Conservation (phyloP, 1,140 invertebrate genomes). For the Drosophila ficusphila region DNA sequence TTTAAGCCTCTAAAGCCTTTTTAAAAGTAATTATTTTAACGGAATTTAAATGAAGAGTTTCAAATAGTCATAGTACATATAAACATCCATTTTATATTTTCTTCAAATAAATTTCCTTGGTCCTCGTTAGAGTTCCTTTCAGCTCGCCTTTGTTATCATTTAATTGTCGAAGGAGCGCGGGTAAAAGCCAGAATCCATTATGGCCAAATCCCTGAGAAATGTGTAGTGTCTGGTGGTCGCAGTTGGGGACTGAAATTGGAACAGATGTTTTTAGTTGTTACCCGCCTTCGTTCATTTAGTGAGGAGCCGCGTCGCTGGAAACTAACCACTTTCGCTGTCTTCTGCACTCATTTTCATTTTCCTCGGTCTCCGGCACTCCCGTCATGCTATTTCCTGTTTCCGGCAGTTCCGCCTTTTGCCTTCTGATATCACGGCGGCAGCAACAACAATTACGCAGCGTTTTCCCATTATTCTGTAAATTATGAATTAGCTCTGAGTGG, state of each 20-base stretch:
- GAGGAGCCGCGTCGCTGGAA: constrained; percentile 40
- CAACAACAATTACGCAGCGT: constrained; percentile 51
- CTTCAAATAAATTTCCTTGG: not conserved
- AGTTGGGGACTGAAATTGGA: constrained; percentile 64
- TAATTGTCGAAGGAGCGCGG: constrained; percentile 3
- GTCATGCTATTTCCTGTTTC: constrained; percentile 57
- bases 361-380: not conserved
- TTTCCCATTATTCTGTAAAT: constrained; percentile 49
- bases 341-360: constrained; percentile 20
- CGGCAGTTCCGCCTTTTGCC: constrained; percentile 46
- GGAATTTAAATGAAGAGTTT: too few species aligned
- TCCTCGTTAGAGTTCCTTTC: not conserved
- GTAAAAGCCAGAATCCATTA: constrained; percentile 31
- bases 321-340: constrained; percentile 61
- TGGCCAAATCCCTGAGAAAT: constrained; percentile 12
- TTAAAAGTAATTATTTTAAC: too few species aligned
- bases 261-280: constrained; percentile 54
- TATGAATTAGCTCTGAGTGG: constrained; percentile 54
- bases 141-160: constrained; percentile 2
- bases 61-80: too few species aligned
- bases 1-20: too few species aligned
- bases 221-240: constrained; percentile 26
- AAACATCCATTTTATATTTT: too few species aligned
- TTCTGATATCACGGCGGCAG: constrained; percentile 32
- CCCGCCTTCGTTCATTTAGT: constrained; percentile 40